phyloP scores from a whole-genome alignment of 2,888 invertebrate genomes.

The Yponomeuta plumbellus region DNA sequence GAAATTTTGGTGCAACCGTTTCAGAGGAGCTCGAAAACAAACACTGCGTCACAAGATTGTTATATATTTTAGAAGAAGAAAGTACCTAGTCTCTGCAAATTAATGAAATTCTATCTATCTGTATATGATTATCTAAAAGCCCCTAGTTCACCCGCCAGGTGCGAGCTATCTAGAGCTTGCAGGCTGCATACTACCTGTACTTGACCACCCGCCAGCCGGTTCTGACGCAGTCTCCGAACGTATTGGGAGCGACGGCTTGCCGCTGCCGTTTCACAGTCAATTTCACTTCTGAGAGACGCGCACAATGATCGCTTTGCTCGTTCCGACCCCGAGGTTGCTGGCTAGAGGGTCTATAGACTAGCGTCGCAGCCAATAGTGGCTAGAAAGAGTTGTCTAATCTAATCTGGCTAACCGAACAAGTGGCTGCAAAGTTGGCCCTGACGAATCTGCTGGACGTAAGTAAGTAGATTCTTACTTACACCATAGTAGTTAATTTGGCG shows the following conservation, averaged over 20 bases:
- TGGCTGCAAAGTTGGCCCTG: no score
- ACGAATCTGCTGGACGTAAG: no score
- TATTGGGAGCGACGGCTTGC: constrained; percentile 73
- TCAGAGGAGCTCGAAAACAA: no score
- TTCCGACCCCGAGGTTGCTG: not conserved
- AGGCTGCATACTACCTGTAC: not conserved
- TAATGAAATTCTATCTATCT: no score
- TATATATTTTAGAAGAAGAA: no score
- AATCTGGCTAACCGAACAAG: no score
- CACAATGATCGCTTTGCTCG: constrained; percentile 64
- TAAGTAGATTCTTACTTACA: no score
- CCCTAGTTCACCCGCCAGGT: not conserved
- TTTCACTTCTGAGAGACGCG: constrained; percentile 76
- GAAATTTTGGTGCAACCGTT: no score
- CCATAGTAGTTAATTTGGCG: no score
- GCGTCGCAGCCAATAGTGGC: not conserved
- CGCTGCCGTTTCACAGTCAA: constrained; percentile 76
- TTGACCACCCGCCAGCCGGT: not conserved
- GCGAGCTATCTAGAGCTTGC: not conserved
- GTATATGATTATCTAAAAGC: not conserved
- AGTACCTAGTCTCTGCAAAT: no score
- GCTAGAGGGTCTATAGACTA: not conserved
- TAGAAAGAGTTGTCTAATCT: no score
- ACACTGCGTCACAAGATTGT: no score
- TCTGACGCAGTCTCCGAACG: constrained; percentile 52